Evolutionary conservation across 2,797 vertebrate species (phyloP), one percentile per base, ranked within the genome.

Genomic region (Enteromius mattozi): DNA sequence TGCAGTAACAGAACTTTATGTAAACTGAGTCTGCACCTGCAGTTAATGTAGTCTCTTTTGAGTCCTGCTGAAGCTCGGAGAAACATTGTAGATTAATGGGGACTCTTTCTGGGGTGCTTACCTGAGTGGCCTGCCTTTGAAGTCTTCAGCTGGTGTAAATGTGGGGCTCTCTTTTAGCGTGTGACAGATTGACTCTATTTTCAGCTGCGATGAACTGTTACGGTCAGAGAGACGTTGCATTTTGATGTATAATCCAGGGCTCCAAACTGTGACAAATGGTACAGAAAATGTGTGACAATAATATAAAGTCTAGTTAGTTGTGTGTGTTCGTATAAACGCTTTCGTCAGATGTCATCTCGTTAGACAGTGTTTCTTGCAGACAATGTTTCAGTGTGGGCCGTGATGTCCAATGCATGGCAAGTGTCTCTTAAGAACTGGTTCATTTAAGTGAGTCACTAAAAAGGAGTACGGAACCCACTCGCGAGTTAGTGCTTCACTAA

Each of bases 91-190:
- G 81, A 84, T 75, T 68, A 84, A 75, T 68, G 68, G 47, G n/a
- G 76, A 24, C 40, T 76, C 69, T 87, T 76, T 84, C 78, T 82
- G 69, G 21, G 68, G 51, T 61, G 19, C 59, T 83, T 77, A 65
- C 84, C 81, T 84, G 77, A 82, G 84, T 80, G 77, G 77, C 65
- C 86, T 83, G 66, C 16, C 69, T 87, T 85, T 83, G 66, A 86
- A 77, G 86, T 78, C 56, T 69, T 81, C 68, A 69, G 42, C 63
- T 74, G 24, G 40, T 69, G 68, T 49, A 69, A 87, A 54, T 81
- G 61, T 61, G 82, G 79, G 45, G 56, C 78, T 35, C 66, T 66
- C 40, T 45, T 77, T 84, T 49, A 63, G 79, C 76, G 27, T 72
- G 66, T 75, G 71, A 85, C 77, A 86, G 81, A 82, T 76, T 75